Evolutionary conservation across 2,113 vertebrate genomes (phyloP).

Genomic region (Silurus asotus): DNA sequence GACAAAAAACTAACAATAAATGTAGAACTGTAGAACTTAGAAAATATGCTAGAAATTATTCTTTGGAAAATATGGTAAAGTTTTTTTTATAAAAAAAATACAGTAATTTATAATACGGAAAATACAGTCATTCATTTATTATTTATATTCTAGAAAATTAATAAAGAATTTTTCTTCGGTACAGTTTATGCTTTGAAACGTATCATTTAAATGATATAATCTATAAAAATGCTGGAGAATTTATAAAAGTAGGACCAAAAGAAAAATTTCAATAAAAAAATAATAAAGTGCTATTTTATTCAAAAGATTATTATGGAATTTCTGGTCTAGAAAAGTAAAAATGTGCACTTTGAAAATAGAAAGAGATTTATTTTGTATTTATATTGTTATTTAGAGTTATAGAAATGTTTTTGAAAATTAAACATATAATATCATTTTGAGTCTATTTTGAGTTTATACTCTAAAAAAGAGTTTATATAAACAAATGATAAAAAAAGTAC

Average conservation of each 20-base stretch:
- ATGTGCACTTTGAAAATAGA: no score
- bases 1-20: neutral
- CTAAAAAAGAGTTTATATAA: no score
- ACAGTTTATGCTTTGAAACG: neutral
- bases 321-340: no score
- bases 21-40: neutral
- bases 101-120: neutral
- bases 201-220: neutral
- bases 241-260: neutral
- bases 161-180: neutral
- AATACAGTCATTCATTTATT: neutral
- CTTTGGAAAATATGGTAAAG: neutral
- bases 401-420: no score
- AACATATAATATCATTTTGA: no score
- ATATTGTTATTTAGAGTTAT: no score
- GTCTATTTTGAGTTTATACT: no score
- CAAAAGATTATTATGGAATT: no score
- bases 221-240: neutral
- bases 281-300: no score
- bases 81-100: neutral
- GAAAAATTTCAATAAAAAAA: neutral
- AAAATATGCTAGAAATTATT: no score
- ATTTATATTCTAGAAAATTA: neutral
- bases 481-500: no score
- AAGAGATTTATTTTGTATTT: no score